Evolutionary conservation across 2,797 vertebrate genomes (phyloP), one percentile per base, ranked within the genome.

Genomic region (Scomberomorus guttatus): DNA sequence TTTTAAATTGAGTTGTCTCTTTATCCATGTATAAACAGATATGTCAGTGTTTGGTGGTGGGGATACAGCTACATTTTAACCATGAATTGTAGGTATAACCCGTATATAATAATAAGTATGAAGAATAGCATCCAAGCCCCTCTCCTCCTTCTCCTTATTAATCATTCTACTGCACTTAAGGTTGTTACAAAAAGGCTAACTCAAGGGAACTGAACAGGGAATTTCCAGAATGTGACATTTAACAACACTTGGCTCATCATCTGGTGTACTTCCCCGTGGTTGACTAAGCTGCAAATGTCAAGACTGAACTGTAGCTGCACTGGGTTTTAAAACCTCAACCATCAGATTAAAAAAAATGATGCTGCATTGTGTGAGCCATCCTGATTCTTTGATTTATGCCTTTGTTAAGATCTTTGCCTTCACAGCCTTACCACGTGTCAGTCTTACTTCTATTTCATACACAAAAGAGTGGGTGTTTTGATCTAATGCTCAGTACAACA

Each of bases 171-270:
- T 60, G 69, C 48, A 57, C 42, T 75, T 69, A 44, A 73, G 62
- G 48, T 62, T 75, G 51, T 76, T 61, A 27, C n/a, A 72, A 48
- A 82, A 87, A 55, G 55, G 13, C 42, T 54, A 82, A 76, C 72
- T 75, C 62, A 2, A 48, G 78, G 32, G 11, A 82, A 58, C 65
- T 15, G 56, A 80, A 64, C 58, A 22, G 81, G 88, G 87, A 87
- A 84, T 83, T 91, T 92, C 87, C 90, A 88, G 79, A 77, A 80
- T 75, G 72, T 80, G 83, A 83, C 73, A 80, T 90, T 90, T 75
- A 84, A 80, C 63, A 75, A 83, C 76, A 62, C 70, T 83, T 87
- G 85, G 79, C 81, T 76, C 76, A 55, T 83, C 77, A 57, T 48
- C 25, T 46, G 22, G 25, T 67, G 81, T 72, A 87, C 69, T 88